Percentiles rank a stretch among this genome's conserved stretches.
Conservation (phyloP, 2,797 vertebrate genomes). For the Zenarchopterus dispar region DNA sequence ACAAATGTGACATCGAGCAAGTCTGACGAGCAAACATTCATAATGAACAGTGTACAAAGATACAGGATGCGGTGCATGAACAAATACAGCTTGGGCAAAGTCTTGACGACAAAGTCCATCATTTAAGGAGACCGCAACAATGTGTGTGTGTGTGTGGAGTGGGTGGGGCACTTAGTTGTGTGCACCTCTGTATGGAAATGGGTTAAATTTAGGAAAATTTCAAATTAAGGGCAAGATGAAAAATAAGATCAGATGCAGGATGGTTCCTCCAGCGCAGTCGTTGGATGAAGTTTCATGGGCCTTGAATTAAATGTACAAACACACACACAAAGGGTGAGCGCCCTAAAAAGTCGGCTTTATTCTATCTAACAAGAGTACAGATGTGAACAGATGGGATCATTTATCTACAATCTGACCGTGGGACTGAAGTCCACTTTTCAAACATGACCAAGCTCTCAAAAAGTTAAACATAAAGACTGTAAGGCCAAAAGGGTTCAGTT, state of each 20-base stretch:
- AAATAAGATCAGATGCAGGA: background rate
- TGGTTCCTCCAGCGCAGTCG: background rate
- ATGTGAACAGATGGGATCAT: conserved; percentile 56
- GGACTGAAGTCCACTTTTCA: conserved; percentile 43
- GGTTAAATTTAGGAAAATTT: conserved; percentile 11
- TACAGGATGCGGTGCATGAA: conserved; percentile 50
- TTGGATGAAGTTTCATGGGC: conserved; percentile 1
- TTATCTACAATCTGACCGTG: conserved; percentile 65
- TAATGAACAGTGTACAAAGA: conserved; percentile 62
- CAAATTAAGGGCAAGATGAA: conserved; percentile 2
- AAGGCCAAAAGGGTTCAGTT: conserved; percentile 68
- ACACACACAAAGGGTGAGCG: conserved; percentile 49
- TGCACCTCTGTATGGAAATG: conserved; percentile 10
- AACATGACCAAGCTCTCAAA: conserved; percentile 28
- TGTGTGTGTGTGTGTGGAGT: background rate
- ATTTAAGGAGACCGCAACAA: conserved; percentile 35
- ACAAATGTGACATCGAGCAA: conserved; percentile 66
- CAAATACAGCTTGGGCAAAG: conserved; percentile 57
- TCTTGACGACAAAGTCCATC: conserved; percentile 55
- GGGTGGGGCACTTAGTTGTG: conserved; percentile 7
- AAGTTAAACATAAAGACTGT: conserved; percentile 54
- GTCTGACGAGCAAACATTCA: conserved; percentile 64
- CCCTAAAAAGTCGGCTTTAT: conserved; percentile 69
- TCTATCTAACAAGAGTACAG: conserved; percentile 75
- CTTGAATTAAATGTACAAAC: conserved; percentile 62